A percentile compares a stretch with the other conserved stretches of the same genome.
Evolutionary conservation across 2,113 vertebrate genomes (phyloP).

Genomic region (Bufo bufo): DNA sequence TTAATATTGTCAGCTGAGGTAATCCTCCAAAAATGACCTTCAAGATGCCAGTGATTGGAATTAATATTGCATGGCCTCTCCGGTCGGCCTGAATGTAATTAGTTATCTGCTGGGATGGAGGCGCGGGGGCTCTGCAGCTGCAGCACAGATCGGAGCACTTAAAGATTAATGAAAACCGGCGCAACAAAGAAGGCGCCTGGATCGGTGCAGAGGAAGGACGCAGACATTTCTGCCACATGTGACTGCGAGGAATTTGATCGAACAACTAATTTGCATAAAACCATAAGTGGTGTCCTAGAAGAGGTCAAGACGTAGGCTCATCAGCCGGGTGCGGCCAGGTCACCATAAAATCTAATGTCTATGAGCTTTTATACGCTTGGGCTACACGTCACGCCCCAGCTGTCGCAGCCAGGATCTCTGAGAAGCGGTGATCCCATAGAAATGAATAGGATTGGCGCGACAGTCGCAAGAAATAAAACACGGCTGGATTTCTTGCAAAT

Average conservation of each 20-base stretch:
- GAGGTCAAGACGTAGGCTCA: too few species aligned
- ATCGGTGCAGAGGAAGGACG: neutral
- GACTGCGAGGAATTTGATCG: neutral
- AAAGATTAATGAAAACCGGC: conserved; percentile 43
- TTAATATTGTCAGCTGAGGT: neutral
- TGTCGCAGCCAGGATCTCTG: too few species aligned
- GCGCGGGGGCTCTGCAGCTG: conserved; percentile 35
- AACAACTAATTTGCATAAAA: neutral
- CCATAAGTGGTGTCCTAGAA: neutral
- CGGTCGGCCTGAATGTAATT: conserved; percentile 44
- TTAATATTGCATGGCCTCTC: conserved; percentile 51
- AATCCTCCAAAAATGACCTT: conserved; percentile 55
- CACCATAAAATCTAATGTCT: neutral
- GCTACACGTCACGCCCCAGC: too few species aligned
- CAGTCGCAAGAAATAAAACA: too few species aligned
- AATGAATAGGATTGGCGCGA: too few species aligned
- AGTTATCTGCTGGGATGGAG: conserved; percentile 41
- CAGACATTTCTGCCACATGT: neutral
- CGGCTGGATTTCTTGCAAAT: too few species aligned
- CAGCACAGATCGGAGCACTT: conserved; percentile 35
- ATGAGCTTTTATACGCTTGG: too few species aligned
- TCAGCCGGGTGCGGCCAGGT: neutral
- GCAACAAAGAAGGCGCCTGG: conserved; percentile 22
- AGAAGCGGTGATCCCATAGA: too few species aligned
- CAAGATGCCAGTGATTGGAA: conserved; percentile 31